These are phyloP conservation scores for Leptogaster cylindrica DNA, from an alignment of 2,888 invertebrate genomes.

Conservation along the genomic window DNA sequence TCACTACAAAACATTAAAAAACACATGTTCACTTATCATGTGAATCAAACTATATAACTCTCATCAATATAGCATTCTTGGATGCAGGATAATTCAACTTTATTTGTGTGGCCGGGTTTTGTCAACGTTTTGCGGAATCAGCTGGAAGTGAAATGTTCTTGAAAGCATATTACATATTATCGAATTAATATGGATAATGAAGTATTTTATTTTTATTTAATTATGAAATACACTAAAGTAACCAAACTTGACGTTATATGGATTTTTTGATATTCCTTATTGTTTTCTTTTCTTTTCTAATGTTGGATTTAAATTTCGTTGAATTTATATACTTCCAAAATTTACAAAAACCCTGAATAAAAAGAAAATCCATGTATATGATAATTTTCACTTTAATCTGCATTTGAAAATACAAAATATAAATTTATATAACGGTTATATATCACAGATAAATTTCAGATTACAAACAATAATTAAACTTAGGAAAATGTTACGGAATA, in stretches of 20 bases:
- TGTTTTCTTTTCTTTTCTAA: not conserved
- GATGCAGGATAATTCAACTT: no score
- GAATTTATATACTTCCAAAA: no score
- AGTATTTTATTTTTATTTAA: constrained; percentile 34
- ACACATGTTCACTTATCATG: constrained; percentile 2
- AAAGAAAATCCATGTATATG: no score
- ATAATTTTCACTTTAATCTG: no score
- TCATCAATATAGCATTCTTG: not conserved
- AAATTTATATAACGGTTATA: constrained; percentile 7
- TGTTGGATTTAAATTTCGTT: no score
- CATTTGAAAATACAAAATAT: constrained; percentile 12
- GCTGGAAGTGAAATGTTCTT: no score
- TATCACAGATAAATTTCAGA: constrained; percentile 23
- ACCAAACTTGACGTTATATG: not conserved
- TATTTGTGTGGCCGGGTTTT: no score
- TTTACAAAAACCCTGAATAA: no score
- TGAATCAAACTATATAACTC: not conserved
- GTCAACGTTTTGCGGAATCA: no score
- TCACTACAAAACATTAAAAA: constrained; percentile 6
- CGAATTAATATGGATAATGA: constrained; percentile 9
- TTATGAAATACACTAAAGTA: constrained; percentile 5
- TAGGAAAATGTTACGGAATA: no score
- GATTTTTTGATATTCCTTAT: not conserved
- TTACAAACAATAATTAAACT: no score
- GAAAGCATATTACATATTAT: not conserved